phyloP scores from a whole-genome alignment of 2,797 vertebrate species.

The Pipistrellus nathusii region DNA sequence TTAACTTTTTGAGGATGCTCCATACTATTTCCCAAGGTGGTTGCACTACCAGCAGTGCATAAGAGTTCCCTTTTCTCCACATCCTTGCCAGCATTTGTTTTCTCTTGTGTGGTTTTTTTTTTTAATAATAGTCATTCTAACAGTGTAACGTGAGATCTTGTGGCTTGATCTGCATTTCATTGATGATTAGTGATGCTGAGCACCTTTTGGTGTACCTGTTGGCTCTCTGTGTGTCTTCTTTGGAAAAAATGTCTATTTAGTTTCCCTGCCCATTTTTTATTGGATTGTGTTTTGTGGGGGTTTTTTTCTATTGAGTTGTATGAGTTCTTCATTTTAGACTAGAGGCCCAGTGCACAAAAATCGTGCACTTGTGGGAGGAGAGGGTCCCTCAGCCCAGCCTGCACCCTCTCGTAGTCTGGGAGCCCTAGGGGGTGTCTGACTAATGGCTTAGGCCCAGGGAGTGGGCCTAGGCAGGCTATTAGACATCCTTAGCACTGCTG shows the following conservation, averaged over 20 bases:
- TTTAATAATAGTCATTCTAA: not conserved
- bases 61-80: not conserved
- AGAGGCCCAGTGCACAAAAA: too few relatives aligned
- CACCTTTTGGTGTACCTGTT: not conserved
- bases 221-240: not conserved
- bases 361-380: too few relatives aligned
- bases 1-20: not conserved
- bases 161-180: not conserved
- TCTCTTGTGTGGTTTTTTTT: not conserved
- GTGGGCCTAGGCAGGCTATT: too few relatives aligned
- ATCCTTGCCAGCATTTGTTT: not conserved
- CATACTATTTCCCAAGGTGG: not conserved
- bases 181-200: not conserved
- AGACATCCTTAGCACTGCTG: too few relatives aligned
- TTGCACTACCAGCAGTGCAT: not conserved
- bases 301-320: not conserved
- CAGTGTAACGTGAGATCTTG: not conserved
- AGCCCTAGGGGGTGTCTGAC: too few relatives aligned
- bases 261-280: not conserved
- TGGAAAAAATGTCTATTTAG: not conserved
- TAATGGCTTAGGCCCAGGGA: too few relatives aligned
- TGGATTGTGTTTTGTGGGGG: not conserved
- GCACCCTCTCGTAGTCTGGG: too few relatives aligned
- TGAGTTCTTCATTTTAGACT: not conserved
- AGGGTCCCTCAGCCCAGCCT: too few relatives aligned